Conservation (phyloP, 2,113 vertebrate species). For the Pelusios castaneus region DNA sequence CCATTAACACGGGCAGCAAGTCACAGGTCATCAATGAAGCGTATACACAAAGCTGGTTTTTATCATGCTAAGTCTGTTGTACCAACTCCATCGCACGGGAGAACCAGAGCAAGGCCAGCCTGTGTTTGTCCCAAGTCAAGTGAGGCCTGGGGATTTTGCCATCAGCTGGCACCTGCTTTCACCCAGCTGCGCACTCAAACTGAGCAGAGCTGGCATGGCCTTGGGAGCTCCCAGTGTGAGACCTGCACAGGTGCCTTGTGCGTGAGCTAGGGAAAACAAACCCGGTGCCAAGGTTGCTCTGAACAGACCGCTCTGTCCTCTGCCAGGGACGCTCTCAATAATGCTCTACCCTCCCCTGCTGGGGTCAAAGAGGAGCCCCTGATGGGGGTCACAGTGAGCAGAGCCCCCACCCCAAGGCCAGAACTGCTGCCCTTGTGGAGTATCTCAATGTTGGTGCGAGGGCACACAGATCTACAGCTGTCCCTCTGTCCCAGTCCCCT, state of each 20-base stretch:
- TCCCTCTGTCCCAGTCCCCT: background rate
- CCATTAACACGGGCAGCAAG: too few relatives aligned
- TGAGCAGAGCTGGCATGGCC: background rate
- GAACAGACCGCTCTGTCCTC: background rate
- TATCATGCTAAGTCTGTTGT: too few relatives aligned
- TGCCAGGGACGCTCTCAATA: background rate
- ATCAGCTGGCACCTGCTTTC: too few relatives aligned
- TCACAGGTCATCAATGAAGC: too few relatives aligned
- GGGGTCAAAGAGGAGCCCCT: too few relatives aligned
- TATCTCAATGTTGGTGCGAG: background rate
- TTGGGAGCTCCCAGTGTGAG: background rate
- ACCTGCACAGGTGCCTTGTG: background rate
- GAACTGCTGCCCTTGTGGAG: background rate
- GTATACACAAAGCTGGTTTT: too few relatives aligned
- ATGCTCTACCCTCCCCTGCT: background rate
- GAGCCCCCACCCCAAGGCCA: background rate
- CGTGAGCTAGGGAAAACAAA: background rate
- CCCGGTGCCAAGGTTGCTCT: background rate
- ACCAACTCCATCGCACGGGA: too few relatives aligned
- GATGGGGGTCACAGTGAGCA: background rate
- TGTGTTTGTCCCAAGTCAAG: too few relatives aligned
- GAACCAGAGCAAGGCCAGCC: too few relatives aligned
- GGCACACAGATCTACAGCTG: too few relatives aligned
- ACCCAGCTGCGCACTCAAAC: too few relatives aligned
- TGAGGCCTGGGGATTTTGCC: too few relatives aligned